These are phyloP conservation scores for Pogonocichla stellata DNA, from an alignment of 2,113 vertebrate species.

Conservation along the genomic window DNA sequence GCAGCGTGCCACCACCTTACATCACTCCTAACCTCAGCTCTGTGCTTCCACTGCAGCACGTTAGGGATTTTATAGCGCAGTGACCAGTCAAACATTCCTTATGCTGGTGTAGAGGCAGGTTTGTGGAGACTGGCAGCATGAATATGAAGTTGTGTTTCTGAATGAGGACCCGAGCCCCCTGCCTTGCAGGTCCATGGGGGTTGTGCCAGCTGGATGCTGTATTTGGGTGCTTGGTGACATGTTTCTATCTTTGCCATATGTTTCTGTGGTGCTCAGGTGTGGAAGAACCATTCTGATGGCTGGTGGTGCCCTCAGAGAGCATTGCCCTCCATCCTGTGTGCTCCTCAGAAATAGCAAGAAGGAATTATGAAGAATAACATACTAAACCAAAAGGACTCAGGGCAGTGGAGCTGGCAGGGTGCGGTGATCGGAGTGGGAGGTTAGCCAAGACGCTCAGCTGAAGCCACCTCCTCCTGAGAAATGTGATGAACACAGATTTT, in stretches of 20 bases:
- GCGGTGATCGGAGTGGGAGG: slow-evolving; percentile 2
- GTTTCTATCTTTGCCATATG: not conserved
- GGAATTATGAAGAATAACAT: not conserved
- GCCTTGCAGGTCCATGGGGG: not conserved
- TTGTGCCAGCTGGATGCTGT: not conserved
- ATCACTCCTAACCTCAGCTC: not conserved
- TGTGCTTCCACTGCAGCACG: not conserved
- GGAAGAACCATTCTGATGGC: not conserved
- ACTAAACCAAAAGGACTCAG: not conserved
- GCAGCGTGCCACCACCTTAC: not conserved
- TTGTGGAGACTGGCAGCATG: not conserved
- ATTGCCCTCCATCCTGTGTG: not conserved
- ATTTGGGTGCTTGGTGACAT: accelerated
- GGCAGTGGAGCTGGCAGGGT: slow-evolving; percentile 60
- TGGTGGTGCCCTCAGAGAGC: not conserved
- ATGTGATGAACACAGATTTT: slow-evolving; percentile 26
- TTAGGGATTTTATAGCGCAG: not conserved
- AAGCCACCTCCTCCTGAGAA: slow-evolving; percentile 35
- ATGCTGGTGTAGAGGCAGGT: not conserved
- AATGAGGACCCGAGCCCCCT: not conserved
- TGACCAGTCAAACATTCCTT: not conserved
- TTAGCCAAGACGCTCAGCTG: slow-evolving; percentile 47
- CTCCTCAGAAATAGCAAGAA: not conserved
- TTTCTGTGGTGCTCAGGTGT: not conserved
- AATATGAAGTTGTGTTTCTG: not conserved